phyloP scores from a whole-genome alignment of 2,888 invertebrate species.

The Caenorhabditis virilis region DNA sequence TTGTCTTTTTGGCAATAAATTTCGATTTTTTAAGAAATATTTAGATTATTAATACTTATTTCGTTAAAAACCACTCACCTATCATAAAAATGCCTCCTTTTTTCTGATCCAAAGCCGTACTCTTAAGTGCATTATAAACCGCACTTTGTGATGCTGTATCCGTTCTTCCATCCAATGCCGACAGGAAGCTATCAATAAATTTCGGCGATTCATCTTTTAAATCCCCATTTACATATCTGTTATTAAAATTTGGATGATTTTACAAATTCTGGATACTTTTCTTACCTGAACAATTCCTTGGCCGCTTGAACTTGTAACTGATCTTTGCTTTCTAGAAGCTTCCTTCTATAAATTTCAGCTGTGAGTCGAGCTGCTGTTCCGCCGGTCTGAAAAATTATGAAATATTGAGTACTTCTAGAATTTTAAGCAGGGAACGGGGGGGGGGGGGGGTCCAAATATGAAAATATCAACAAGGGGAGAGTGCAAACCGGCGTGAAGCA shows the following conservation, averaged over 20 bases:
- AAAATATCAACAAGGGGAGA: too few relatives aligned
- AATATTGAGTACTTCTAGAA: too few relatives aligned
- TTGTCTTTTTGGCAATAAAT: too few relatives aligned
- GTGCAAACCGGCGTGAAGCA: too few relatives aligned
- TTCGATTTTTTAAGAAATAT: too few relatives aligned
- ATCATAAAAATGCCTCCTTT: slow-evolving; percentile 52
- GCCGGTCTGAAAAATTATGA: slow-evolving; percentile 3
- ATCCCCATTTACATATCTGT: slow-evolving; percentile 45
- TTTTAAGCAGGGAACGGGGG: too few relatives aligned
- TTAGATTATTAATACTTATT: background rate
- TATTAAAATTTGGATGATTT: background rate
- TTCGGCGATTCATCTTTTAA: slow-evolving; percentile 38
- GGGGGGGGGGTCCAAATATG: too few relatives aligned
- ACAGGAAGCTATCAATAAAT: slow-evolving; percentile 43
- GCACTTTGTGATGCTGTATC: slow-evolving; percentile 26
- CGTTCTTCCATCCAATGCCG: slow-evolving; percentile 32
- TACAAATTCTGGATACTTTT: background rate
- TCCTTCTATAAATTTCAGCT: slow-evolving; percentile 17
- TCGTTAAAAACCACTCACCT: slow-evolving; percentile 16
- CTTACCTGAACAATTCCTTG: slow-evolving; percentile 24
- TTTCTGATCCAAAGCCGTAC: slow-evolving; percentile 20
- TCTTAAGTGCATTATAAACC: slow-evolving; percentile 31
- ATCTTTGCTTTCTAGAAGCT: slow-evolving; percentile 18
- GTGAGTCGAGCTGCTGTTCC: slow-evolving; percentile 22
- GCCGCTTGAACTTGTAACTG: slow-evolving; percentile 19